A percentile compares a stretch with the other conserved stretches of the same genome.
phyloP scores from a whole-genome alignment of 1,140 invertebrate genomes.

The Hyles euphorbiae region DNA sequence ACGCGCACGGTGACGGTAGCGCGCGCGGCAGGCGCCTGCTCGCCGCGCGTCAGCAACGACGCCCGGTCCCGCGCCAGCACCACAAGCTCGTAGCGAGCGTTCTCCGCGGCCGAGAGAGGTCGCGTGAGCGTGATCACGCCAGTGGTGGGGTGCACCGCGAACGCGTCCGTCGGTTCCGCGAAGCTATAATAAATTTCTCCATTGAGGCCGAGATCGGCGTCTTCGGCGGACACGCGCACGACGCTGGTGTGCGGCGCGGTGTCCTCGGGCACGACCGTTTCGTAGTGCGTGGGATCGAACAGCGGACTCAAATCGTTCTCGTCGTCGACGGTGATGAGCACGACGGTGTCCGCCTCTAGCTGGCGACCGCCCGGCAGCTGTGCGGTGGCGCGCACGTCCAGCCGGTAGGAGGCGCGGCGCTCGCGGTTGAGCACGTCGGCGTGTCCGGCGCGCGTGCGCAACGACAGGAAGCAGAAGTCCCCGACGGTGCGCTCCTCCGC shows the following conservation, averaged over 20 bases:
- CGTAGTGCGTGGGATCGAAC: slow-evolving; percentile 92
- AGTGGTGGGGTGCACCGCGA: slow-evolving; percentile 94
- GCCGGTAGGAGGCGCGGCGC: slow-evolving; percentile 86
- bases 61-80: slow-evolving; percentile 91
- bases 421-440: slow-evolving; percentile 93
- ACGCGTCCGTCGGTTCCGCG: slow-evolving; percentile 86
- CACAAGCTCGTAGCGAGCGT: slow-evolving; percentile 82
- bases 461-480: slow-evolving; percentile 94
- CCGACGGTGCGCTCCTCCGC: slow-evolving; percentile 91
- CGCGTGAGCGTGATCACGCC: slow-evolving; percentile 91
- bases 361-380: slow-evolving; percentile 77
- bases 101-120: slow-evolving; percentile 83
- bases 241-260: slow-evolving; percentile 88
- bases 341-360: slow-evolving; percentile 83
- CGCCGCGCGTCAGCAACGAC: slow-evolving; percentile 64
- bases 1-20: slow-evolving; percentile 85
- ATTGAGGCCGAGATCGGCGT: slow-evolving; percentile 95
- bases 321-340: slow-evolving; percentile 89
- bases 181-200: slow-evolving; percentile 98
- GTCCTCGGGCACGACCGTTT: slow-evolving; percentile 92
- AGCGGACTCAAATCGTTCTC: slow-evolving; percentile 94
- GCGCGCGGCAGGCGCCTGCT: slow-evolving; percentile 75
- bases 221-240: slow-evolving; percentile 88
- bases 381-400: slow-evolving; percentile 87
- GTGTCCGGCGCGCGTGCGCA: slow-evolving; percentile 90